Conservation (phyloP, 2,888 invertebrate genomes). For the Chironomus tentans region DNA sequence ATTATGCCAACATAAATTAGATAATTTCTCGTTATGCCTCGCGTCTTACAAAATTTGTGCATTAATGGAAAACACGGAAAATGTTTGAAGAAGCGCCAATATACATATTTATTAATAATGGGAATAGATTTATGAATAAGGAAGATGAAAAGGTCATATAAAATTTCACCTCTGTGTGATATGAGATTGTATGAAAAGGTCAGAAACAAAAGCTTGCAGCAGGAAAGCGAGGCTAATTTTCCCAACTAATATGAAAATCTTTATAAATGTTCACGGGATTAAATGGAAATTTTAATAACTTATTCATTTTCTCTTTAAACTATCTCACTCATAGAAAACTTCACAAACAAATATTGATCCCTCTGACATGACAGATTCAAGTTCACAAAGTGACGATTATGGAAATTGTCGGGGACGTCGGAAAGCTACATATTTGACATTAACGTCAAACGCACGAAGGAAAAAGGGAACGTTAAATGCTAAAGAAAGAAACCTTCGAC, state of each 20-base stretch:
- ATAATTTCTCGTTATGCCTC: too few relatives aligned
- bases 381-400: conserved; percentile 43
- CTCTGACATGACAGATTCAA: conserved; percentile 39
- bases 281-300: conserved; percentile 7
- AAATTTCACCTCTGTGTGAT: too few relatives aligned
- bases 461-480: conserved; percentile 70
- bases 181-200: too few relatives aligned
- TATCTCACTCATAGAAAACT: background rate
- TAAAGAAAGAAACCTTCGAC: conserved; percentile 72
- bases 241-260: conserved; percentile 10
- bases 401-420: conserved; percentile 33
- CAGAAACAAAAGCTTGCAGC: too few relatives aligned
- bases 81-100: too few relatives aligned
- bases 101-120: too few relatives aligned
- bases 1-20: too few relatives aligned
- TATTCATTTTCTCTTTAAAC: background rate
- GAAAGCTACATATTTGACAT: conserved; percentile 38
- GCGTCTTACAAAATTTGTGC: too few relatives aligned
- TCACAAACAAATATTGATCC: conserved; percentile 17
- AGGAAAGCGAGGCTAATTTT: background rate
- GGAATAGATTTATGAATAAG: too few relatives aligned
- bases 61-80: too few relatives aligned
- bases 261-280: conserved; percentile 17
- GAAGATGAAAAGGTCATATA: background rate
- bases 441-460: conserved; percentile 41